Evolutionary conservation across 2,888 invertebrate species (phyloP), one percentile per base, ranked within the genome.

Genomic region (Brassicogethes aeneus): DNA sequence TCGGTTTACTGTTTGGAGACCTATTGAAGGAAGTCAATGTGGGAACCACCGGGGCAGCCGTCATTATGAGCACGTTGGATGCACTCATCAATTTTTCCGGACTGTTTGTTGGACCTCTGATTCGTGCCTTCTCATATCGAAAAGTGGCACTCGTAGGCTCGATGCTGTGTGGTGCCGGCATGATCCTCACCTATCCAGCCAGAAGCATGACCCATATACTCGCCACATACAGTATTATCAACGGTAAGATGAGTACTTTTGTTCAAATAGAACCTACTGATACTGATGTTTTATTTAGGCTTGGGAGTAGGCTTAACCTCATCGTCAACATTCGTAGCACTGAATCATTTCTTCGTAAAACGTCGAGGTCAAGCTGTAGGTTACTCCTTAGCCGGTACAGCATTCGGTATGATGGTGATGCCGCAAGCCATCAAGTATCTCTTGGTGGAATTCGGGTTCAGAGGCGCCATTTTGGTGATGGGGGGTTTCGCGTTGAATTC

Each of bases 351-450:
- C 61, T 86, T 86, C 60, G 74, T 79, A 12, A 79, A 81, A 61
- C 80, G 81, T 61, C 76, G 86, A 15, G 85, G 86, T 0, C 85
- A 85, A 62, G 86, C 86, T 1, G 83, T 86, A 3, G 86, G 86
- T 0, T 70, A 85, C 15, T 85, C 85, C 0, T 80, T 86, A 76
- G 85, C 85, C 1, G 86, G 86, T 0, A 85, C 85, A 0, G 84
- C 85, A 2, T 73, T 86, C 52, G 86, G 85, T 2, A 77, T 85
- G 71, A 79, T 86, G 74, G 72, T 85, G 44, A 82, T 86, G 79
- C 86, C 86, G 1, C 86, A 86, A 60, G 72, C 82, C 44, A 81
- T 85, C 44, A 73, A 78, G 36, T 51, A 81, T 3, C 66, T 85
- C 10, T 67, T 85, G 3, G 75, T 75, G 35, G 71, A 70, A 41